Percentiles rank a stretch among this genome's conserved stretches.
These are phyloP conservation scores for Oenanthe melanoleuca DNA, from an alignment of 2,113 vertebrate species.

Conservation along the genomic window DNA sequence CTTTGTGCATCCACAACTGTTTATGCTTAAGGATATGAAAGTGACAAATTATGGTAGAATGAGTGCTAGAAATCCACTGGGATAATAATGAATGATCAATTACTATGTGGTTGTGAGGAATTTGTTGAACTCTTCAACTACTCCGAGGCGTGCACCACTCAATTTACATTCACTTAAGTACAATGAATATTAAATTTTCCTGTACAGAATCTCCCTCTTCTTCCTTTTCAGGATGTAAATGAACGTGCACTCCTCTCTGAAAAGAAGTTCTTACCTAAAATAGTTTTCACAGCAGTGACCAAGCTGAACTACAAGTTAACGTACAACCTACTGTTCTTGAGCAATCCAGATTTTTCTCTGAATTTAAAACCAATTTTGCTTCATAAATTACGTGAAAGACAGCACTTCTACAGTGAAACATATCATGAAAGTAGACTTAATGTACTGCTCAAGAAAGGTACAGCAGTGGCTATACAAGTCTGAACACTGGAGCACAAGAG, in stretches of 20 bases:
- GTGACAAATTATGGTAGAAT: background rate
- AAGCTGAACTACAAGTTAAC: background rate
- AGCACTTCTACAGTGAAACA: background rate
- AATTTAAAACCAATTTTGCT: background rate
- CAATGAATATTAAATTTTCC: background rate
- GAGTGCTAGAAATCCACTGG: background rate
- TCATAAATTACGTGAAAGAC: background rate
- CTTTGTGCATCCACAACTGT: background rate
- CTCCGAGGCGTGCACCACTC: accelerated
- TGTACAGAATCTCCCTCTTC: background rate
- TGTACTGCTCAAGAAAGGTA: background rate
- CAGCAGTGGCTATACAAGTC: background rate
- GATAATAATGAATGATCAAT: background rate
- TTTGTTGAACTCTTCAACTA: background rate
- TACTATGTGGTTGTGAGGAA: background rate
- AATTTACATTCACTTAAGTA: background rate
- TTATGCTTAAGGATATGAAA: background rate
- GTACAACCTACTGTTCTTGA: background rate
- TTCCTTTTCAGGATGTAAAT: background rate
- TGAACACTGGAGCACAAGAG: background rate
- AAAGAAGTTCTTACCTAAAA: background rate
- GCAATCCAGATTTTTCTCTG: background rate
- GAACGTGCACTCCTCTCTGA: background rate
- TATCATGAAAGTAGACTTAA: background rate
- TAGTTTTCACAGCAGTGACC: background rate